A percentile compares a stretch with the other conserved stretches of the same genome.
Conservation (phyloP, 2,888 invertebrate species). For the Bombylius discolor region DNA sequence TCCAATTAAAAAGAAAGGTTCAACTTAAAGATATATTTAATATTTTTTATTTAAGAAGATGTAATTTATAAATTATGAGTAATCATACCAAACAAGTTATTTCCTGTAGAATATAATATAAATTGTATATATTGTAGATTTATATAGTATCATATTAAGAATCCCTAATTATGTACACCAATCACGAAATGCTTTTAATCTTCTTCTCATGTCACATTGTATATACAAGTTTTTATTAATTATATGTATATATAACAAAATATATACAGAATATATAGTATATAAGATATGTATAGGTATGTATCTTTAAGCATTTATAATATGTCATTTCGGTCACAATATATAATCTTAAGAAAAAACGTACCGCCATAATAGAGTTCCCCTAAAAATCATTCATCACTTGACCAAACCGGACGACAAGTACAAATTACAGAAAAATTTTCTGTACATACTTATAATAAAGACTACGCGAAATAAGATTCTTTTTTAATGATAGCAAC, state of each 20-base stretch:
- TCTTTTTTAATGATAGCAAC: not conserved
- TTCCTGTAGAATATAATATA: not conserved
- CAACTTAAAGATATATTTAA: no score
- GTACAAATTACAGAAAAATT: conserved; percentile 7
- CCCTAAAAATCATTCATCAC: conserved; percentile 6
- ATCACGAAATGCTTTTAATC: conserved; percentile 5
- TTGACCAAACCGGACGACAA: conserved; percentile 6
- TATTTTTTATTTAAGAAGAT: no score
- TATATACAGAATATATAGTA: not conserved
- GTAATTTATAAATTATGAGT: no score
- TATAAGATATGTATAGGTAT: no score
- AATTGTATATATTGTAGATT: no score
- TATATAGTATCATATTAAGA: not conserved
- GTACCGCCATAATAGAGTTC: conserved; percentile 7
- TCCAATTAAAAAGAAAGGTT: no score
- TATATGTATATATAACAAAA: not conserved
- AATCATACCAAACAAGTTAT: not conserved
- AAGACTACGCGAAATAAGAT: not conserved
- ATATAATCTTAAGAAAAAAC: not conserved
- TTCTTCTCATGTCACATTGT: conserved; percentile 6
- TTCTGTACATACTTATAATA: not conserved
- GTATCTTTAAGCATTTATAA: no score
- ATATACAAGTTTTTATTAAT: not conserved
- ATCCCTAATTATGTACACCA: conserved; percentile 5
- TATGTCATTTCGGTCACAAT: not conserved